Evolutionary conservation across 2,797 vertebrate genomes (phyloP).

Genomic region (Lophius americanus): DNA sequence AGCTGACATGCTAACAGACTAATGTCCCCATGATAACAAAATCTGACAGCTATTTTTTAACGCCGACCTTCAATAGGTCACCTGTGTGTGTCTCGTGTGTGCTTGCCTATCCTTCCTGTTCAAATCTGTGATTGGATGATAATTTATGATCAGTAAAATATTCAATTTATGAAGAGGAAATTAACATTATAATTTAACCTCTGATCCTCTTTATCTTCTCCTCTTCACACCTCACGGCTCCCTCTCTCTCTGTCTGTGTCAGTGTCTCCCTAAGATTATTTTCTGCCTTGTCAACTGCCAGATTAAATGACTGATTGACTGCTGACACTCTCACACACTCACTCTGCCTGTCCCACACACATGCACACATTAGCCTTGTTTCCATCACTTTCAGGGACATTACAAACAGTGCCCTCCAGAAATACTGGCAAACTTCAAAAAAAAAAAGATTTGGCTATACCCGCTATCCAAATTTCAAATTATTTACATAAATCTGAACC

Average conservation of each 20-base stretch:
- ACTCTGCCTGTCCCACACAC: not conserved
- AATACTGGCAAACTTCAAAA: too few species aligned
- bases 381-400: too few species aligned
- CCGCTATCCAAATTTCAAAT: too few species aligned
- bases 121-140: slow-evolving; percentile 34
- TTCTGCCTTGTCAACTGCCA: slow-evolving; percentile 21
- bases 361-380: too few species aligned
- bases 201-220: slow-evolving; percentile 6
- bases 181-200: slow-evolving; percentile 50
- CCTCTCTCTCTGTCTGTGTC: too few species aligned
- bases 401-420: too few species aligned
- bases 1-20: slow-evolving; percentile 12
- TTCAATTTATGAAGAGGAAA: slow-evolving; percentile 58
- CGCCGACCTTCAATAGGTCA: slow-evolving; percentile 21
- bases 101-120: slow-evolving; percentile 11
- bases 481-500: too few species aligned
- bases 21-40: slow-evolving; percentile 1
- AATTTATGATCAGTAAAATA: slow-evolving; percentile 55
- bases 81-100: slow-evolving; percentile 7
- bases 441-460: too few species aligned
- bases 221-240: not conserved
- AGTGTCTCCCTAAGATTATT: slow-evolving; percentile 17
- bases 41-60: slow-evolving; percentile 7
- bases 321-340: not conserved
- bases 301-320: slow-evolving; percentile 38